phyloP scores from a whole-genome alignment of 1,140 invertebrate species.

The Coenobita brevimanus region DNA sequence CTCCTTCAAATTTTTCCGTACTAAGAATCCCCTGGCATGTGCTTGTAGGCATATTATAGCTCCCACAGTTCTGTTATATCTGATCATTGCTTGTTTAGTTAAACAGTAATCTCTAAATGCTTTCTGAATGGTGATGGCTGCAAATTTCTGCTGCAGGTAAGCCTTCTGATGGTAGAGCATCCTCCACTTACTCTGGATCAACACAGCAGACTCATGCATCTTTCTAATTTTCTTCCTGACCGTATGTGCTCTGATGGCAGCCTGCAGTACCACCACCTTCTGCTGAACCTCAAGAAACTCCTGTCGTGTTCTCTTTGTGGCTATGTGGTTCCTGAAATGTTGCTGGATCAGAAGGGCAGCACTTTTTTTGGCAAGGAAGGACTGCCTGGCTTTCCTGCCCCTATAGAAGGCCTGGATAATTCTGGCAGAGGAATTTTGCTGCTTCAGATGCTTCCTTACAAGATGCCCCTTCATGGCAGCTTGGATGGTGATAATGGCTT shows the following conservation, averaged over 20 bases:
- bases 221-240: constrained; percentile 15
- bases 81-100: background rate
- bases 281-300: constrained; percentile 14
- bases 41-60: constrained; percentile 28
- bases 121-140: constrained; percentile 12
- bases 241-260: constrained; percentile 11
- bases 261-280: constrained; percentile 30
- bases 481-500: constrained; percentile 40
- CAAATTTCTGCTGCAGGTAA: background rate
- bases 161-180: constrained; percentile 3
- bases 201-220: constrained; percentile 21
- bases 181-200: constrained; percentile 53
- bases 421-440: background rate
- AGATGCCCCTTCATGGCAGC: constrained; percentile 38
- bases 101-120: background rate
- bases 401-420: background rate
- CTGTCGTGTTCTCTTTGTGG: background rate
- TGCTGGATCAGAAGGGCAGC: constrained; percentile 10
- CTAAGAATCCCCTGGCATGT: background rate
- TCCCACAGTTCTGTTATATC: background rate
- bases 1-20: background rate
- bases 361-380: background rate
- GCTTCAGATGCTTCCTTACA: constrained; percentile 14
- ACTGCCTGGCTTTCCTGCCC: background rate
- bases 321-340: background rate